phyloP scores from a whole-genome alignment of 2,797 vertebrate species.

The Notamacropus eugenii region DNA sequence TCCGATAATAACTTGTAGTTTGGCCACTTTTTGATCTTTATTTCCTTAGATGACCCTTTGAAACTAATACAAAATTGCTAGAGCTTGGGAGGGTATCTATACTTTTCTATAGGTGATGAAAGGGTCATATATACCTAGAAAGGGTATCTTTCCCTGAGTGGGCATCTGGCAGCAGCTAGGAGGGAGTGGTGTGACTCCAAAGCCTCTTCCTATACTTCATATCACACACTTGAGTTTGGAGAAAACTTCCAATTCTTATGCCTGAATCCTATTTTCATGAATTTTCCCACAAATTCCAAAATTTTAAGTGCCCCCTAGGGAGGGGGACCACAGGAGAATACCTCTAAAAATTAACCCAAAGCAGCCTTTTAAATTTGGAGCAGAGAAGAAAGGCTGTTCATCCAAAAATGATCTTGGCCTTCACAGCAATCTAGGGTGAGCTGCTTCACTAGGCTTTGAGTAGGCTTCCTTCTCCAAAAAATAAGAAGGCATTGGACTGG shows the following conservation, averaged over 20 bases:
- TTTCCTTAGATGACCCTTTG: slow-evolving; percentile 20
- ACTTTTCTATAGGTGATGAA: slow-evolving; percentile 12
- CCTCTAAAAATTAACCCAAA: not conserved
- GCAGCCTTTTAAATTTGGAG: not conserved
- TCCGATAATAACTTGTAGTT: slow-evolving; percentile 25
- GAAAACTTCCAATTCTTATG: not conserved
- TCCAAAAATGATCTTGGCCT: slow-evolving; percentile 42
- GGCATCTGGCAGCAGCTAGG: not conserved
- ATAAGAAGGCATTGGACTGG: not conserved
- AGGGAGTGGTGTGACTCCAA: not conserved
- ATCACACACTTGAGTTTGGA: not conserved
- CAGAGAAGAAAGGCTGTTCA: not conserved
- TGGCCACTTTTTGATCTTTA: slow-evolving; percentile 64
- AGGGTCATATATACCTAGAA: slow-evolving; percentile 10
- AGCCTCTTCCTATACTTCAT: not conserved
- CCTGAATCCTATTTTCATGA: slow-evolving; percentile 19
- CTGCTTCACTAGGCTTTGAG: not conserved
- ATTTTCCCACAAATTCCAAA: not conserved
- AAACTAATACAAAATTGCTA: not conserved
- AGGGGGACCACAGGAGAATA: slow-evolving; percentile 20
- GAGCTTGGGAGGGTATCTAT: slow-evolving; percentile 20
- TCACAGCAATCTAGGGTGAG: slow-evolving; percentile 12
- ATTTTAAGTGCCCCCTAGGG: not conserved
- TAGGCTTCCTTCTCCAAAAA: not conserved
- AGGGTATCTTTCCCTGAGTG: not conserved